Conservation (phyloP, 2,888 invertebrate genomes). For the Agonum fuliginosum region DNA sequence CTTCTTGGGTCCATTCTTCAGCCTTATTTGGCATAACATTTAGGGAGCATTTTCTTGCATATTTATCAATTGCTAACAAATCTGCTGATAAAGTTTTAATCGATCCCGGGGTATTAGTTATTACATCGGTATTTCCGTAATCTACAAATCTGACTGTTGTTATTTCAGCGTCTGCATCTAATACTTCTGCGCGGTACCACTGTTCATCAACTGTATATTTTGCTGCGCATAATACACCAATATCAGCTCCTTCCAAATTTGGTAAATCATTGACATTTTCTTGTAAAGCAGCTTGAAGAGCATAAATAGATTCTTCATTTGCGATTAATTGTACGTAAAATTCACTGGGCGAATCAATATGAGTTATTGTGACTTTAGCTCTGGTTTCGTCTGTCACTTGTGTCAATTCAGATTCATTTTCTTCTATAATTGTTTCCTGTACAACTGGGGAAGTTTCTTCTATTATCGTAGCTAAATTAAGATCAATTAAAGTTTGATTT, state of each 20-base stretch:
- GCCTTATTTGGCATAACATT: slow-evolving; percentile 80
- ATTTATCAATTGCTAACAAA: slow-evolving; percentile 75
- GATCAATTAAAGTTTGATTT: slow-evolving; percentile 73
- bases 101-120: slow-evolving; percentile 78
- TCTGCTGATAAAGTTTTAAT: slow-evolving; percentile 79
- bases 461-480: slow-evolving; percentile 66
- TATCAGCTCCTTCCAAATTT: slow-evolving; percentile 76
- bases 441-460: slow-evolving; percentile 52
- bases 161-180: slow-evolving; percentile 85
- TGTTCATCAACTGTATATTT: slow-evolving; percentile 87
- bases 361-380: slow-evolving; percentile 80
- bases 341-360: slow-evolving; percentile 84
- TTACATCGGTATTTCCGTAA: slow-evolving; percentile 86
- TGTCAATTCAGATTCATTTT: slow-evolving; percentile 58
- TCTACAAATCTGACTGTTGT: slow-evolving; percentile 87
- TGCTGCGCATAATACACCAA: slow-evolving; percentile 82
- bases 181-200: slow-evolving; percentile 95
- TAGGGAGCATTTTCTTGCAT: slow-evolving; percentile 80
- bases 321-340: slow-evolving; percentile 84
- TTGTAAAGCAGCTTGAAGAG: slow-evolving; percentile 81
- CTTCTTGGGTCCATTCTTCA: slow-evolving; percentile 80
- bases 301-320: slow-evolving; percentile 75
- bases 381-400: slow-evolving; percentile 64
- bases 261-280: slow-evolving; percentile 74
- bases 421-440: slow-evolving; percentile 62